Evolutionary conservation across 2,113 vertebrate genomes (phyloP).

Genomic region (Cottus gobio): DNA sequence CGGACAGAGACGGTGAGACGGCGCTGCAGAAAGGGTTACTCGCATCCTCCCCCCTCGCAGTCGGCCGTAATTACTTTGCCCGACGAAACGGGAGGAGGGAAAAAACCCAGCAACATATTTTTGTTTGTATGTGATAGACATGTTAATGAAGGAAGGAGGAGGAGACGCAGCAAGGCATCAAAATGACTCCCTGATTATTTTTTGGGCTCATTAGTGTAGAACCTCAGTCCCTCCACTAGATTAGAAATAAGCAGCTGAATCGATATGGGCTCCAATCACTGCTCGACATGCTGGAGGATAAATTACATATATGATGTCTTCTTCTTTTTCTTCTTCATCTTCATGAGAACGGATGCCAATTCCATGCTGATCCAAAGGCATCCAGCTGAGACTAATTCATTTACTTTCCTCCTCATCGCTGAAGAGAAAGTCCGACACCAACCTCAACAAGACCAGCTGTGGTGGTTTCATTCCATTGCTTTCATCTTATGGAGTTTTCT

Average conservation of each 20-base stretch:
- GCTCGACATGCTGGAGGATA: slow-evolving; percentile 34
- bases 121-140: slow-evolving; percentile 48
- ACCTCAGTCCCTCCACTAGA: background rate
- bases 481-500: background rate
- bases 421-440: slow-evolving; percentile 11
- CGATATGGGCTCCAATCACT: slow-evolving; percentile 42
- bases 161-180: slow-evolving; percentile 27
- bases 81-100: background rate
- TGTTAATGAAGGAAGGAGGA: slow-evolving; percentile 44
- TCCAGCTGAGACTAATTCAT: slow-evolving; percentile 61
- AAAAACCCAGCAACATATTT: background rate
- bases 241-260: slow-evolving; percentile 24
- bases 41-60: slow-evolving; percentile 21
- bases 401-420: slow-evolving; percentile 27
- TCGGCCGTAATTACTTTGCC: slow-evolving; percentile 42
- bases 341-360: slow-evolving; percentile 26
- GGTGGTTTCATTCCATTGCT: background rate
- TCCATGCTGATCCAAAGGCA: slow-evolving; percentile 40
- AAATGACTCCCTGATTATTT: slow-evolving; percentile 51
- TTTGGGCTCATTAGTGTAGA: slow-evolving; percentile 40
- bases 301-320: slow-evolving; percentile 45
- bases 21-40: slow-evolving; percentile 34
- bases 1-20: slow-evolving; percentile 21
- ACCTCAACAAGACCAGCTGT: background rate
- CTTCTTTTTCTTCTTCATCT: slow-evolving; percentile 4